Evolutionary conservation across 2,888 invertebrate genomes (phyloP).

Genomic region (Agrochola lychnidis): DNA sequence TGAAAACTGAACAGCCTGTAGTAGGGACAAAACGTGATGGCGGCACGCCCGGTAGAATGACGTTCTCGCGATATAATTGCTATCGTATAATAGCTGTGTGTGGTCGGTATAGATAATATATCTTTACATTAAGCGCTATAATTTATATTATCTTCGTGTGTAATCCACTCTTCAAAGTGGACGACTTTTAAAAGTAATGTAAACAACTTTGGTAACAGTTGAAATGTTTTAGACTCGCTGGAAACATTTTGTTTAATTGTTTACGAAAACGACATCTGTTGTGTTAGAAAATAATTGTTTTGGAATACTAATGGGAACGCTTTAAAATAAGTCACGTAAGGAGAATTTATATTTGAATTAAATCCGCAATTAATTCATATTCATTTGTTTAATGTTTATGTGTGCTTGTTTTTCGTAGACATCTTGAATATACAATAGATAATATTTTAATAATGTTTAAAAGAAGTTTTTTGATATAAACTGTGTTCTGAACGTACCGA

Average conservation of each 20-base stretch:
- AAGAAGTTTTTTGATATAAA: too few species aligned
- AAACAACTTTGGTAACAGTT: slow-evolving; percentile 19
- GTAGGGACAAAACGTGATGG: too few species aligned
- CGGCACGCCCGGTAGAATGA: too few species aligned
- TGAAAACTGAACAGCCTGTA: too few species aligned
- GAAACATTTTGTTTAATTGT: slow-evolving; percentile 37
- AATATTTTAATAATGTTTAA: too few species aligned
- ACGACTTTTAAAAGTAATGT: slow-evolving; percentile 19
- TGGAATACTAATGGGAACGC: slow-evolving; percentile 32
- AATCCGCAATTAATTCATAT: neutral
- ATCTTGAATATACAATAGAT: slow-evolving; percentile 1
- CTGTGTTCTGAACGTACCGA: neutral
- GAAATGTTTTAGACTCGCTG: slow-evolving; percentile 20
- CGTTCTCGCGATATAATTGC: too few species aligned
- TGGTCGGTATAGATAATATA: too few species aligned
- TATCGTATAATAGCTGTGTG: too few species aligned
- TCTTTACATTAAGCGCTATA: too few species aligned
- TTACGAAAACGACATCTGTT: slow-evolving; percentile 45
- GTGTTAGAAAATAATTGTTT: slow-evolving; percentile 41
- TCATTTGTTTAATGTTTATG: too few species aligned
- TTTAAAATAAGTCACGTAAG: slow-evolving; percentile 27
- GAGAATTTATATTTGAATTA: slow-evolving; percentile 15
- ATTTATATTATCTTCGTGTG: too few species aligned
- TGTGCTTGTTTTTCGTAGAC: neutral
- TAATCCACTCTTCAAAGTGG: neutral